Base-by-base conservation (phyloP, 1,140 invertebrate genomes). In the Nymphalis io region DNA sequence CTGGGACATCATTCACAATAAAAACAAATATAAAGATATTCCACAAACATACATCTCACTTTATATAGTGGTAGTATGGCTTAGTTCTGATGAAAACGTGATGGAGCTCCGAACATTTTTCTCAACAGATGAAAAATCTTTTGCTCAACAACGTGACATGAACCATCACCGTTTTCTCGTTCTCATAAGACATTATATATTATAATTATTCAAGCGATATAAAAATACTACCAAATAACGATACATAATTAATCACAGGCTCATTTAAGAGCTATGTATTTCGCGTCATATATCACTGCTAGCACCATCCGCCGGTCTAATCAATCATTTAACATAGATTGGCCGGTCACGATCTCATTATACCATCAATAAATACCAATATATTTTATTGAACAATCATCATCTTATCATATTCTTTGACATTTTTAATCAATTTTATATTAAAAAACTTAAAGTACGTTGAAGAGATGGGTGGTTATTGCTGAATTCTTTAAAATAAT, bases 231-330 rank as follows among this genome's bases (percentile, higher is more conserved):
- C 20, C 20, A 11, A 2, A 20, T 11, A 51, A 11, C 46, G 11
- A 18, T 51, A 21, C 20, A 21, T 51, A 51, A 51, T 51, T 51
- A 51, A 51, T 51, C 46, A 51, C 0, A 12, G 44, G 44, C 44
- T 20, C 20, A 51, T 51, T 20, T 20, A 12, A 51, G n/a, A 51
- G 18, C 18, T n/a, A 46, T 46, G n/a, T 46, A 6, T 16, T 16
- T n/a, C n/a, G n/a, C 16, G 46, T 53, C 61, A 23, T 63, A 63
- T 21, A 63, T 63, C 61, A 63, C 27, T 63, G 61, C 61, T 63
- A 53, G 44, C 20, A 21, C 16, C 18, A 40, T 15, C 60, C 21
- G 44, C 16, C 33, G 18, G 38, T 38, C 33, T 16, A 40, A 63
- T 63, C 46, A 63, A 63, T 63, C 61, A 63, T 44, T 33, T 20